Base-by-base conservation (phyloP, 2,888 invertebrate genomes). In the Apotomis turbidana region DNA sequence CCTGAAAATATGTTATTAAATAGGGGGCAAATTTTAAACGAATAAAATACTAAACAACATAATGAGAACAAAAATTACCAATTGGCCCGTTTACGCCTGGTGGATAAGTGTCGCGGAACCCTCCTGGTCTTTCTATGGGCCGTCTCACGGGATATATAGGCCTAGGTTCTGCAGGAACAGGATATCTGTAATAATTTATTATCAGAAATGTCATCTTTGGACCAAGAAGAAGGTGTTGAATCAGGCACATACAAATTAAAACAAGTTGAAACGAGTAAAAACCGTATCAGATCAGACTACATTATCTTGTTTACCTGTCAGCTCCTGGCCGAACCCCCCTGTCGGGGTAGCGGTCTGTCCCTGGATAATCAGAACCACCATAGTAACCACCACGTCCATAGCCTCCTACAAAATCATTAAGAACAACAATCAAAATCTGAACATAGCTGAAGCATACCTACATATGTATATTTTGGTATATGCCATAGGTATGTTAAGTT, bases 71-170 rank as follows among this genome's bases (percentile, higher is more conserved):
- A 4, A 15, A 49, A 76, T 78, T 83, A 91, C 91, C 88, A 59
- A 91, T 84, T 0, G 91, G 93, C 78, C 91, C 84, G 67, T 89
- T 89, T 76, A 92, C 81, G 72, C 90, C 85, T 57, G 90, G 88
- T 38, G 94, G 92, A 78, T 94, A 94, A 46, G 89, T 89, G 68
- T 93, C 94, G 2, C 94, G 90, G 80, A 95, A 95, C 49, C 94
- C 95, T 76, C 89, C 90, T 6, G 93, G 93, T 76, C 92, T 81
- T 3, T 91, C 90, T 44, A 88, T 78, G 3, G 90, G 90, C 76
- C 93, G 80, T 76, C 91, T 81, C 68, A 90, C 54, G 8, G 89
- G 89, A 68, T 86, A 91, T 66, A 83, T 87, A 4, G 93, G 93
- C 76, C 93, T 85, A 5, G 91, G 92, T 76, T 93, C 93, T 6